Conservation (phyloP, 2,113 vertebrate genomes). For the Azemiops feae region DNA sequence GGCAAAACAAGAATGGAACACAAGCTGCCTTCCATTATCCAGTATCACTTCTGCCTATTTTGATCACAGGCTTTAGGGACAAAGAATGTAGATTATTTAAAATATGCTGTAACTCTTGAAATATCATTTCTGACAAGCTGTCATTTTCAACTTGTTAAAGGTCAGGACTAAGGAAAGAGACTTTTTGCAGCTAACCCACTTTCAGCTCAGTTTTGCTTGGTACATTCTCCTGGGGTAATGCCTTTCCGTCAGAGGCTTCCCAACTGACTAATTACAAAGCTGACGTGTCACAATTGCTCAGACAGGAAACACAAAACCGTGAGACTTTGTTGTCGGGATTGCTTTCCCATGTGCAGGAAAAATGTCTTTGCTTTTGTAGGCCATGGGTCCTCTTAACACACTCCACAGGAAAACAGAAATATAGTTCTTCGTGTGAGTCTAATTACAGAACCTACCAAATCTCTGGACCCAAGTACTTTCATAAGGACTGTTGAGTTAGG, state of each 20-base stretch:
- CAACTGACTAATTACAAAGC: conserved; percentile 18
- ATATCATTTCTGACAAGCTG: background rate
- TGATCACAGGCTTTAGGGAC: background rate
- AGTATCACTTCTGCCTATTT: background rate
- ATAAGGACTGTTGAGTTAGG: conserved; percentile 1
- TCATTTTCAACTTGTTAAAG: conserved; percentile 5
- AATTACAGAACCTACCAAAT: background rate
- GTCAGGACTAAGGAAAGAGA: conserved; percentile 25
- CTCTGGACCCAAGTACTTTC: background rate
- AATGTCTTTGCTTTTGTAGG: background rate
- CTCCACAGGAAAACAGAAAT: background rate
- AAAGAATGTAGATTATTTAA: conserved; percentile 6
- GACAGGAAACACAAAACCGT: background rate
- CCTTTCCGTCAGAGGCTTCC: conserved; percentile 45
- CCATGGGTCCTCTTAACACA: background rate
- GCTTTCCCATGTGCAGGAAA: background rate
- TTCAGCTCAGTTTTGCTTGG: conserved; percentile 31
- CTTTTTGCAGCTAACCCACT: conserved; percentile 9
- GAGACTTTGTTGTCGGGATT: conserved; percentile 25
- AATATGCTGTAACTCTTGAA: conserved; percentile 13
- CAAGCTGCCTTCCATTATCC: background rate
- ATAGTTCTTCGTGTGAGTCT: background rate
- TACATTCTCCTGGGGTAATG: background rate
- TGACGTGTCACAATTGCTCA: background rate
- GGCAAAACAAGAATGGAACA: background rate